Base-by-base conservation (phyloP, 2,113 vertebrate genomes). In the Pyrgilauda ruficollis region DNA sequence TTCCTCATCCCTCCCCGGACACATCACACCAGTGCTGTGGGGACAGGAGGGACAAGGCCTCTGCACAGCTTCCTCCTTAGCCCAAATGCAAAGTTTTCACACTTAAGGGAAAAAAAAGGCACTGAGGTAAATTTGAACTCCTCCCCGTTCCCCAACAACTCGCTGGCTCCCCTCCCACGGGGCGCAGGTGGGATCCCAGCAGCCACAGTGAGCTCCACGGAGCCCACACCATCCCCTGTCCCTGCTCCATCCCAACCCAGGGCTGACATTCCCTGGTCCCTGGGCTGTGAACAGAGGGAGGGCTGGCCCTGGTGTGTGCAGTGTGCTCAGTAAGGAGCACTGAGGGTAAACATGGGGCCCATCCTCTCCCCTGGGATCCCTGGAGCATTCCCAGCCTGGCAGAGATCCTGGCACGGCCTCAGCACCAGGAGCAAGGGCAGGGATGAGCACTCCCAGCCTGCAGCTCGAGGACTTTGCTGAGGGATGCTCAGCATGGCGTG, bases 41-140 rank as follows among this genome's bases (percentile, higher is more conserved):
- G 61, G 53, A 13, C 66, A 52, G 66, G 72, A 53, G 37, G 43
- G 74, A 75, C 2, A 0, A 72, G 68, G 84, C n/a, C 46, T 53
- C 83, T 22, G 16, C 8, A 16, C 74, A 58, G 9, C 55, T 44
- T 87, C 87, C 50, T 85, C 63, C 67, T 90, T 31, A 77, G 63
- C 93, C 84, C 90, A 59, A 80, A 84, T 3, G 27, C 68, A 73
- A 75, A 56, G 20, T 46, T 94, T 53, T 83, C 64, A 93, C 35
- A 24, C 93, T 97, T 93, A 3, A 55, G 26, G 79, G 43, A 44
- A 86, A 80, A 62, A 90, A 97, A 98, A 98, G 97, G 98, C 98
- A 98, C 98, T 97, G 97, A 97, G 97, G 97, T 98, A 95, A 80
- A 93, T 91, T 92, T 86, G 47, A 33, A 69, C 47, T 90, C 59